phyloP scores from a whole-genome alignment of 2,888 invertebrate genomes.

The Hydraecia micacea region DNA sequence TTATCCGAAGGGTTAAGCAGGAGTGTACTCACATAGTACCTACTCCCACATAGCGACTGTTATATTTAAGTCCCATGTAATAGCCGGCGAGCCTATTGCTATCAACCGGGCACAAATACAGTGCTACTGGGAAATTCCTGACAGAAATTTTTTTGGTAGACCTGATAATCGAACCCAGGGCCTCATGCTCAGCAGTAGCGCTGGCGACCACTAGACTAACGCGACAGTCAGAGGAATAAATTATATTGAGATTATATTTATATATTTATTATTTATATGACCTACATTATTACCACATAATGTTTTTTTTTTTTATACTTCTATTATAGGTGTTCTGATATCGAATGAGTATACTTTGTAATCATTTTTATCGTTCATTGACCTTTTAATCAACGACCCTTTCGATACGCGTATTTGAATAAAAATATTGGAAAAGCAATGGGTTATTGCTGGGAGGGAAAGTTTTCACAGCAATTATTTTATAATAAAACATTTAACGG shows the following conservation, averaged over 20 bases:
- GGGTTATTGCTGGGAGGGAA: neutral
- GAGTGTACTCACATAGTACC: neutral
- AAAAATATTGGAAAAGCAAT: slow-evolving; percentile 28
- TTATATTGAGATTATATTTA: slow-evolving; percentile 24
- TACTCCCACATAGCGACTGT: no score
- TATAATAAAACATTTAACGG: no score
- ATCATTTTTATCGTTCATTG: slow-evolving; percentile 61
- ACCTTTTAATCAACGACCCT: slow-evolving; percentile 44
- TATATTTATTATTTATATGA: slow-evolving; percentile 21
- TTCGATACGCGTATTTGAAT: slow-evolving; percentile 36
- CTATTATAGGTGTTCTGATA: slow-evolving; percentile 51
- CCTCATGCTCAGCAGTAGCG: neutral
- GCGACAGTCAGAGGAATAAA: slow-evolving; percentile 21
- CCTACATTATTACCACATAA: slow-evolving; percentile 49
- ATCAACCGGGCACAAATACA: neutral
- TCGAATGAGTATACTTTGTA: slow-evolving; percentile 43
- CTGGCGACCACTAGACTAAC: neutral
- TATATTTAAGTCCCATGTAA: no score
- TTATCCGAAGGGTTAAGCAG: neutral
- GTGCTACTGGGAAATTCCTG: neutral
- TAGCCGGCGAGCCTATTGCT: neutral
- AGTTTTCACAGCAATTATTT: slow-evolving; percentile 3
- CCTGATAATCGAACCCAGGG: neutral
- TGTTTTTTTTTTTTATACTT: slow-evolving; percentile 18
- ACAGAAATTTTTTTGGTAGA: neutral